Evolutionary conservation across 2,797 vertebrate genomes (phyloP), one percentile per base, ranked within the genome.

Genomic region (Choloepus didactylus): DNA sequence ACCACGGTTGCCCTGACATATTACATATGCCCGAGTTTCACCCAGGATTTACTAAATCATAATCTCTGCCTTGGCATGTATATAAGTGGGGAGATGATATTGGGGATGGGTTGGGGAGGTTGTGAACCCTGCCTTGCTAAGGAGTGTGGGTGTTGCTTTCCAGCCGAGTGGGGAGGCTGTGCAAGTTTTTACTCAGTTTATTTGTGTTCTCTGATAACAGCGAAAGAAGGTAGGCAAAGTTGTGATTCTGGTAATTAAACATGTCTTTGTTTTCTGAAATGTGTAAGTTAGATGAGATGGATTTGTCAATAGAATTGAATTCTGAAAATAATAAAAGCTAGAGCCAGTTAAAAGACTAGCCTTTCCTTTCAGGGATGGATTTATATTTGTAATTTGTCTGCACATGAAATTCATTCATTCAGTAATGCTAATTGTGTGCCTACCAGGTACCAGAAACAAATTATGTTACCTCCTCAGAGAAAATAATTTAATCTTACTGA

Each of bases 351-450:
- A 72, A 51, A 87, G 54, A 73, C 41, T 27, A 3, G 9, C 66
- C n/a, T 93, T 90, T 60, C 35, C 73, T 64, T 72, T 72, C 31
- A 77, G 67, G 31, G 46, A 51, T 88, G 44, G 44, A 62, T 94
- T 94, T 91, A 44, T 60, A 79, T 35, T 90, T 85, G 67, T 96
- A 31, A 77, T 89, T 41, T 66, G 31, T 84, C 49, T 87, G 59
- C 23, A 88, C 69, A 41, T 94, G 44, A 91, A 91, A 67, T 44
- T 46, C 59, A 69, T 56, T 94, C 16, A 12, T 56, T 93, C 8
- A 27, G 27, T 59, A 54, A 69, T 88, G 49, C 66, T 81, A 60
- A 91, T 80, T 86, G 41, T 91, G 14, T 75, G 12, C 31, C 70
- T 79, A n/a, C 59, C 54, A 27, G 62, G 54, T 64, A 73, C 64